These are phyloP conservation scores for Copidosoma aretas DNA, from an alignment of 2,888 invertebrate species.

Conservation along the genomic window DNA sequence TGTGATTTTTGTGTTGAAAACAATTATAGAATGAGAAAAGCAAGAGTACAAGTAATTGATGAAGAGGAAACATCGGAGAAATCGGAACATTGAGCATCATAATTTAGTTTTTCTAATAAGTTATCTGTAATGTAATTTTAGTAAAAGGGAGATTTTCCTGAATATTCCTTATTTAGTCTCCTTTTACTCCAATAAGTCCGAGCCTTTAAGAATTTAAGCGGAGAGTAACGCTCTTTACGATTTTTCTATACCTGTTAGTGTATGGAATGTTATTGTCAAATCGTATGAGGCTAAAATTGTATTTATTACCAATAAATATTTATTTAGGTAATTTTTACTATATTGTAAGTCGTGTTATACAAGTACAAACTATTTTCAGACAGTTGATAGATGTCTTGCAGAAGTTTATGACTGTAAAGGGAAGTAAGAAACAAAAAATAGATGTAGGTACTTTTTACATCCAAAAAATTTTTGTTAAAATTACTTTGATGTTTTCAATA, in stretches of 20 bases:
- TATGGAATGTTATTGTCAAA: conserved; percentile 49
- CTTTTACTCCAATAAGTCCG: conserved; percentile 20
- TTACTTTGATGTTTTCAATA: conserved; percentile 31
- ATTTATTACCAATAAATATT: conserved; percentile 40
- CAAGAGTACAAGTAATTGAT: conserved; percentile 13
- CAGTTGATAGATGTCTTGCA: conserved; percentile 30
- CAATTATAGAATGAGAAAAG: too few relatives aligned
- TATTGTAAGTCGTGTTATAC: conserved; percentile 31
- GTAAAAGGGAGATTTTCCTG: conserved; percentile 13
- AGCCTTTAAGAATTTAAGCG: conserved; percentile 34
- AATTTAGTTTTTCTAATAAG: conserved; percentile 23
- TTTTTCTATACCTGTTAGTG: conserved; percentile 49
- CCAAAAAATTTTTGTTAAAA: conserved; percentile 27
- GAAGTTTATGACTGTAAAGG: conserved; percentile 26
- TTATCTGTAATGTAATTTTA: conserved; percentile 16
- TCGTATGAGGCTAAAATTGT: conserved; percentile 43
- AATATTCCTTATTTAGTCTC: conserved; percentile 29
- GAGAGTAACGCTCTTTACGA: conserved; percentile 39
- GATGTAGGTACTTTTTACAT: conserved; percentile 31
- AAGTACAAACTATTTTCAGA: conserved; percentile 37
- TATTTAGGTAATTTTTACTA: conserved; percentile 37
- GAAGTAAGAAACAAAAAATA: conserved; percentile 23
- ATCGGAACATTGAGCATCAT: conserved; percentile 4
- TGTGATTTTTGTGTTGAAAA: too few relatives aligned
- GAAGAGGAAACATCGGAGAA: conserved; percentile 14